These are phyloP conservation scores for Aricia agestis DNA, from an alignment of 1,140 invertebrate genomes.

Conservation along the genomic window DNA sequence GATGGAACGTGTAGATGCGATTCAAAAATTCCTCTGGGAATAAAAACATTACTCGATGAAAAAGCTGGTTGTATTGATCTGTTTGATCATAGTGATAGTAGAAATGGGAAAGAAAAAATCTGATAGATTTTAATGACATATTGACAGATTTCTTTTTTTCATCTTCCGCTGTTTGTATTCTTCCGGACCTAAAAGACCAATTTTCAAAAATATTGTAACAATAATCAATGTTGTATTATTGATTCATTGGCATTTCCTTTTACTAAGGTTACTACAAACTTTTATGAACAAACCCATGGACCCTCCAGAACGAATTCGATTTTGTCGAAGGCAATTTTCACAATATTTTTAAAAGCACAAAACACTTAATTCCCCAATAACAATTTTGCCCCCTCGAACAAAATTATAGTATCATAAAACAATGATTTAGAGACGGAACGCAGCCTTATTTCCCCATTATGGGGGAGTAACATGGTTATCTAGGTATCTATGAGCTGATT, in stretches of 20 bases:
- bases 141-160: no score
- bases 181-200: no score
- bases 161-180: no score
- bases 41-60: no score
- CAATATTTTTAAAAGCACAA: background rate
- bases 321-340: background rate
- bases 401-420: constrained; percentile 69
- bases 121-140: no score
- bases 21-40: no score
- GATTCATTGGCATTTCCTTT: background rate
- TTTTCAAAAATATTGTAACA: no score
- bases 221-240: background rate
- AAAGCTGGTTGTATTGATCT: no score
- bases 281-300: no score
- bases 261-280: no score
- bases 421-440: constrained; percentile 65
- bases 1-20: background rate
- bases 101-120: no score
- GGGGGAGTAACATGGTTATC: constrained; percentile 53
- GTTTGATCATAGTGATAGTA: no score
- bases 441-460: constrained; percentile 65
- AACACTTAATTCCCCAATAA: constrained; percentile 21
- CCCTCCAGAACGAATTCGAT: background rate
- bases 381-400: constrained; percentile 30
- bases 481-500: constrained; percentile 71